A percentile compares a stretch with the other conserved stretches of the same genome.
Evolutionary conservation across 2,797 vertebrate genomes (phyloP).

Genomic region (Siniperca undulata): DNA sequence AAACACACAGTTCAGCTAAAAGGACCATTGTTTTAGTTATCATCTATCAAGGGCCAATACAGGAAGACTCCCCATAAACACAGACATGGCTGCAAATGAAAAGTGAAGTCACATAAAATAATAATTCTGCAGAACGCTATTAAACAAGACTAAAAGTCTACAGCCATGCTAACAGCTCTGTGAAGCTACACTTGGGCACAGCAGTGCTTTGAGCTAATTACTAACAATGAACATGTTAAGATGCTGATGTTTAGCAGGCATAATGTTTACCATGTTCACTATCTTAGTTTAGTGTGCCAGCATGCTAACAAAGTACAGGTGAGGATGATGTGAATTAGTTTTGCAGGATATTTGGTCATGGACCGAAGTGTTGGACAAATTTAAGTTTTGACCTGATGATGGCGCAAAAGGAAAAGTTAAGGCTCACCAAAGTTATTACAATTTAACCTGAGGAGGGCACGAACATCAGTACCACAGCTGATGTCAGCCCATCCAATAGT

Average conservation of each 20-base stretch:
- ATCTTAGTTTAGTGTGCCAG: neutral
- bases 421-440: neutral
- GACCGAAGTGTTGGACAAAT: neutral
- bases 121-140: neutral
- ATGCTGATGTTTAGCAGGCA: neutral
- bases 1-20: conserved; percentile 24
- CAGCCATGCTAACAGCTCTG: neutral
- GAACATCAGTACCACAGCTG: neutral
- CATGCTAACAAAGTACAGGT: neutral
- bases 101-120: neutral
- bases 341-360: neutral
- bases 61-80: conserved; percentile 14
- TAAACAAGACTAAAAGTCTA: neutral
- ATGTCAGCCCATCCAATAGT: neutral
- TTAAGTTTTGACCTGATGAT: neutral
- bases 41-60: neutral
- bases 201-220: neutral
- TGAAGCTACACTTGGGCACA: neutral
- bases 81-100: conserved; percentile 9
- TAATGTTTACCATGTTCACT: neutral
- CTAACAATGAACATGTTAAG: neutral
- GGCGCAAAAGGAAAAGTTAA: neutral
- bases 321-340: neutral
- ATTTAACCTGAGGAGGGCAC: neutral
- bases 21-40: conserved; percentile 4